Evolutionary conservation across 2,888 invertebrate species (phyloP), one percentile per base, ranked within the genome.

Genomic region (Drosophila anomalata): DNA sequence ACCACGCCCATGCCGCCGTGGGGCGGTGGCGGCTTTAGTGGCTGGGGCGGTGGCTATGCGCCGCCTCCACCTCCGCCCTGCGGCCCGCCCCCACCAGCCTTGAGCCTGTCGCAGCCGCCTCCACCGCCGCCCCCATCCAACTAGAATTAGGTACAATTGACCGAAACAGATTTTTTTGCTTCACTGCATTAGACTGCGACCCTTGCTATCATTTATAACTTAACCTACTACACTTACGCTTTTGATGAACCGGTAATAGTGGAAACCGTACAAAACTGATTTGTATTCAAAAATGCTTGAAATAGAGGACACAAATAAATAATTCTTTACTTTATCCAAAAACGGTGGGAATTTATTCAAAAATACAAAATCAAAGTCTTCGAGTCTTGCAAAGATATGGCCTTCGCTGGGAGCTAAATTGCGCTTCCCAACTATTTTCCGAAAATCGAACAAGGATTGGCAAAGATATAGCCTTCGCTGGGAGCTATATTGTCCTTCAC

Each of bases 121-220:
- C 95, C 95, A 5, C 95, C 95, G 12, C 95, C 95, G 3, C 95
- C 95, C n/a, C 91, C 91, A 61, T 75, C 89, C 31, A 82, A 22
- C 22, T 46, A 17, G 36, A n/a, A 33, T n/a, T 7, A 12, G 8
- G 47, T 33, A 31, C 24, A 17, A 22, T 8, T 78, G 84, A 77
- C 44, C 41, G 8, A 8, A n/a, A 14, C 17, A 22, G 26, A 42
- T 22, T 22, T 20, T 8, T 12, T 58, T 54, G 54, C 66, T 53
- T 36, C n/a, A 55, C 47, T 39, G 14, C 44, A 48, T 39, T 55
- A 55, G 74, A 73, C 74, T 73, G 72, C 22, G 20, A 44, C 53
- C 74, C 36, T 54, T 41, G 58, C 74, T 60, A 67, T 67, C 75
- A 73, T 73, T 53, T 73, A 33, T 39, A 7, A 69, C 22, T 3